Evolutionary conservation across 2,113 vertebrate species (phyloP), one percentile per base, ranked within the genome.

Genomic region (Calypte anna): DNA sequence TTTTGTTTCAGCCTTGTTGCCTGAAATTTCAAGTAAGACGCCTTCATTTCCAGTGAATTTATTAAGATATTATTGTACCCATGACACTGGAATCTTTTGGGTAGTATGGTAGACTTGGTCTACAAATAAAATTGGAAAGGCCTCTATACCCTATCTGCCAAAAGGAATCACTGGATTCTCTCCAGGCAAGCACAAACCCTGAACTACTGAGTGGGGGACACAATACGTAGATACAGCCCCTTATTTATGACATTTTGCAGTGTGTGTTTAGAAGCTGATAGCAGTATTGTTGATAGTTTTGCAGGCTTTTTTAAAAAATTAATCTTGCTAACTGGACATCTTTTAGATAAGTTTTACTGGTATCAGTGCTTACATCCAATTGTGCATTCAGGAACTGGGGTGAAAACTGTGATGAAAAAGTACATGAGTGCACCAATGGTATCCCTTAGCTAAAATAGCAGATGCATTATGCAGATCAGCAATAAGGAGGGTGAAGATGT

Each of bases 401-500:
- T 1, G 3, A 82, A 96, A 92, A 67, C 11, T 24, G 72, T 53
- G 43, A 73, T 78, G 51, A 28, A 69, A 74, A 68, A 83, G 33
- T 44, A 81, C 81, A 24, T 0, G 3, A 87, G 19, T 38, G 5
- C 18, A 33, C 5, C 38, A 58, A 53, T 66, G 61, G 27, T 55
- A 82, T 86, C 22, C 53, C 44, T 78, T 73, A 93, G 88, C 46
- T 88, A 74, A 94, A 94, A 64, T 55, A 89, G 68, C 75, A 94
- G 78, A 93, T 92, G 75, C 17, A 25, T 91, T 48, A 44, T 73
- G 67, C 31, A 46, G 64, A 75, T 82, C 61, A 91, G 63, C 48
- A 91, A 81, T 61, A 90, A 83, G 86, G 89, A 91, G 94, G 70
- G 25, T 74, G 90, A 96, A 83, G 79, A 55, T 61, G 68, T 93